Percentiles rank a stretch among this genome's conserved stretches.
Conservation (phyloP, 1,140 invertebrate genomes). For the Drosophila sulfurigaster region DNA sequence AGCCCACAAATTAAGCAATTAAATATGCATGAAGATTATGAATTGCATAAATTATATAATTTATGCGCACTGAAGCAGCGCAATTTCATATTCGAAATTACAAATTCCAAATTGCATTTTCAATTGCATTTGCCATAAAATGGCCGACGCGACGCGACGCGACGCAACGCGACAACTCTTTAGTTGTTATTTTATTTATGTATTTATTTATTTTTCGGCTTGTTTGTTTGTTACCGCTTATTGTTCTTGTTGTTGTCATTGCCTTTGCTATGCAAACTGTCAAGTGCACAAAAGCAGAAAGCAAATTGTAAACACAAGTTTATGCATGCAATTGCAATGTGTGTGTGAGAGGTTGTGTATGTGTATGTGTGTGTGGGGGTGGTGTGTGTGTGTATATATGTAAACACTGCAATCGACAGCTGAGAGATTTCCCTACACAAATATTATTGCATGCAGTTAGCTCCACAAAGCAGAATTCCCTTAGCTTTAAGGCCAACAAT, state of each 20-base stretch:
- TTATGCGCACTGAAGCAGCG: slow-evolving; percentile 32
- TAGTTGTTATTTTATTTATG: slow-evolving; percentile 25
- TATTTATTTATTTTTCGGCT: slow-evolving; percentile 14
- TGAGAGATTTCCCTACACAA: slow-evolving; percentile 2
- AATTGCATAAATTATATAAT: slow-evolving; percentile 59
- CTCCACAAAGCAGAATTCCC: slow-evolving; percentile 1
- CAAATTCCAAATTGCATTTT: slow-evolving; percentile 12
- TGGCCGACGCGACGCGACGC: not conserved
- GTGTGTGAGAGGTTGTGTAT: not conserved
- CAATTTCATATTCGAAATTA: slow-evolving; percentile 10
- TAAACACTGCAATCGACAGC: slow-evolving; percentile 4
- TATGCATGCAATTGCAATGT: slow-evolving; percentile 1
- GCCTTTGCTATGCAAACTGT: slow-evolving; percentile 44
- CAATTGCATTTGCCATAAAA: slow-evolving; percentile 20
- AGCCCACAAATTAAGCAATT: slow-evolving; percentile 66
- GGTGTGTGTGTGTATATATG: not conserved
- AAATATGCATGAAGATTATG: slow-evolving; percentile 65
- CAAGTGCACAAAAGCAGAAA: slow-evolving; percentile 51
- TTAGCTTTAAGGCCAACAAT: not conserved
- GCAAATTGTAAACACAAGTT: slow-evolving; percentile 29
- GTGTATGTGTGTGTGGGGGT: not conserved
- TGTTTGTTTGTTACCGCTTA: slow-evolving; percentile 12
- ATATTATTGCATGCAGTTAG: slow-evolving; percentile 15
- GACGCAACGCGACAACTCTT: slow-evolving; percentile 23
- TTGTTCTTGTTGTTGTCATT: not conserved